Conservation (phyloP, 1,140 invertebrate species). For the Sarcophaga peregrina region DNA sequence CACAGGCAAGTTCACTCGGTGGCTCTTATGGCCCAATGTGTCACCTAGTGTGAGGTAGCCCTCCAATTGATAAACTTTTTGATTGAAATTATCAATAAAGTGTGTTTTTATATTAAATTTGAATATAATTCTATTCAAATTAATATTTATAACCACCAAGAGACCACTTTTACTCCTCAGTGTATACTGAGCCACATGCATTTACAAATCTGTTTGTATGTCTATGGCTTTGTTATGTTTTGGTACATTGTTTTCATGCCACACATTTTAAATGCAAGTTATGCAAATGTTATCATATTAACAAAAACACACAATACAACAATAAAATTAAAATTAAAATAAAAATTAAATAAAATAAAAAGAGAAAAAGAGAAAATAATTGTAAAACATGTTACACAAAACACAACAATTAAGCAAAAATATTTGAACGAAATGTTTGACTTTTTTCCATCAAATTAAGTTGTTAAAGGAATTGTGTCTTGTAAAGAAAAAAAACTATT, state of each 20-base stretch:
- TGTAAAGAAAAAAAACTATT: neutral
- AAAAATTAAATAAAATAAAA: neutral
- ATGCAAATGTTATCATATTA: conserved; percentile 20
- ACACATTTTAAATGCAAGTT: conserved; percentile 19
- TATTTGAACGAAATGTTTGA: neutral
- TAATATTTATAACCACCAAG: too few relatives aligned
- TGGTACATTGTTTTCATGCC: neutral
- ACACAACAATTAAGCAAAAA: neutral
- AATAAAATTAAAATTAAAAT: neutral
- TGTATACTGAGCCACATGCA: too few relatives aligned
- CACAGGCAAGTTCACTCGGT: too few relatives aligned
- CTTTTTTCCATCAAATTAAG: neutral
- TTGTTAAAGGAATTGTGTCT: neutral
- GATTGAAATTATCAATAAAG: too few relatives aligned
- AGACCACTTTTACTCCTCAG: too few relatives aligned
- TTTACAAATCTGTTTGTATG: neutral
- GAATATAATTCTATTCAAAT: too few relatives aligned
- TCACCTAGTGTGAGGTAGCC: too few relatives aligned
- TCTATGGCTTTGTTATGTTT: neutral
- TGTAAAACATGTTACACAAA: neutral
- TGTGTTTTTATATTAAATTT: too few relatives aligned
- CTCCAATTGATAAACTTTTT: too few relatives aligned
- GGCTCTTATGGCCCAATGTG: too few relatives aligned
- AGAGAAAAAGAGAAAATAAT: too few relatives aligned
- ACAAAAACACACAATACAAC: neutral